A percentile compares a stretch with the other conserved stretches of the same genome.
These are phyloP conservation scores for Caenorhabditis brenneri DNA, from an alignment of 1,140 invertebrate species.

Conservation along the genomic window DNA sequence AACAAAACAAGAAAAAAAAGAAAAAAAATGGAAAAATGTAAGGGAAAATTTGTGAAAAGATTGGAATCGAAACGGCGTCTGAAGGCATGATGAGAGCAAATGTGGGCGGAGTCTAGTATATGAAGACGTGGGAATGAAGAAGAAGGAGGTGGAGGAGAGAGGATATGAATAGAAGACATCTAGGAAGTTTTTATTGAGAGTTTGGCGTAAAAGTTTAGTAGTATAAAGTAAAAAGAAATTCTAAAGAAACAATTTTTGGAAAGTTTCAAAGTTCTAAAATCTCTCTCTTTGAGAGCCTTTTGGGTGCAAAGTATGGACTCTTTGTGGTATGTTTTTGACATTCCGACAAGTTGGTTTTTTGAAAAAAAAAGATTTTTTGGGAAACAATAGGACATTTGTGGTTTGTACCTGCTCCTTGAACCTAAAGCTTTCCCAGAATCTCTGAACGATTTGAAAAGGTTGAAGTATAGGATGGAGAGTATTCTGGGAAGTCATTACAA, in stretches of 20 bases:
- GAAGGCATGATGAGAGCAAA: not conserved
- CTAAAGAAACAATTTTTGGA: not conserved
- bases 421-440: too few relatives aligned
- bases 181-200: not conserved
- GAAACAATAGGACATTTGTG: too few relatives aligned
- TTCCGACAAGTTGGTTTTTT: too few relatives aligned
- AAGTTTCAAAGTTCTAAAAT: not conserved
- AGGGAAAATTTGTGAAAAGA: not conserved
- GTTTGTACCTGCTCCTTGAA: too few relatives aligned
- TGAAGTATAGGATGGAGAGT: too few relatives aligned
- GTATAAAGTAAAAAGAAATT: not conserved
- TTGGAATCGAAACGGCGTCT: not conserved
- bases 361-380: too few relatives aligned
- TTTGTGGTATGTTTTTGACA: not conserved
- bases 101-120: not conserved
- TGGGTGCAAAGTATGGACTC: not conserved
- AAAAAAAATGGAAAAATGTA: not conserved
- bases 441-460: too few relatives aligned
- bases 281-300: not conserved
- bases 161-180: slow-evolving; percentile 26
- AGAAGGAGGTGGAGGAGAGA: not conserved
- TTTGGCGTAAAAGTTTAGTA: not conserved
- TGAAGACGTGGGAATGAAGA: not conserved
- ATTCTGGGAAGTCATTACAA: too few relatives aligned
- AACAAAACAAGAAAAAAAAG: not conserved